phyloP scores from a whole-genome alignment of 2,113 vertebrate genomes.

The Ranitomeya imitator region DNA sequence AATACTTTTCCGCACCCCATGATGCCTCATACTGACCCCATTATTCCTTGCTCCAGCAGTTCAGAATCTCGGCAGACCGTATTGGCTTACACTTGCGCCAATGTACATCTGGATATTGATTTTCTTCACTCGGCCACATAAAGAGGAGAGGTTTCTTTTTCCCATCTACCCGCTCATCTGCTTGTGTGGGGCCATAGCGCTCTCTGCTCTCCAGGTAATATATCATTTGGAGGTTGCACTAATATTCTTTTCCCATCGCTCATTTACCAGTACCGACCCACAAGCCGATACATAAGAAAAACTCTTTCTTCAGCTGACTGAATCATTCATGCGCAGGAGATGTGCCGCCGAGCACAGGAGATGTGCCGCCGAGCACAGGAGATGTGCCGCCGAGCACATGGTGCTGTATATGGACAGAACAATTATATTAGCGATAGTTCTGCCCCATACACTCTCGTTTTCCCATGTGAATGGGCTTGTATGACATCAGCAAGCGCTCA shows the following conservation, averaged over 20 bases:
- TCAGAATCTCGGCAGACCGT: conserved; percentile 96
- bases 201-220: conserved; percentile 92
- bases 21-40: background rate
- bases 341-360: too few relatives aligned
- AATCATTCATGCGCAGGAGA: too few relatives aligned
- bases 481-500: too few relatives aligned
- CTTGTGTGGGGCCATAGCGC: conserved; percentile 88
- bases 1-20: background rate
- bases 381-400: too few relatives aligned
- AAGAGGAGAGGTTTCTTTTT: conserved; percentile 96
- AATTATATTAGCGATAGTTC: too few relatives aligned
- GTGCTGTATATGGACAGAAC: too few relatives aligned
- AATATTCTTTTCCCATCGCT: background rate
- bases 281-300: too few relatives aligned
- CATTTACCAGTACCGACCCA: too few relatives aligned
- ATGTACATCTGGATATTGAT: conserved; percentile 98
- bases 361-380: too few relatives aligned
- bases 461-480: too few relatives aligned
- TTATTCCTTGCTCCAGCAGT: conserved; percentile 75
- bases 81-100: conserved; percentile 95
- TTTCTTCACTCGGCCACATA: conserved; percentile 95
- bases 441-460: too few relatives aligned
- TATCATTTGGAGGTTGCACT: background rate
- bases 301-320: too few relatives aligned
- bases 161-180: conserved; percentile 97